phyloP scores from a whole-genome alignment of 2,113 vertebrate genomes.

The Struthio camelus region DNA sequence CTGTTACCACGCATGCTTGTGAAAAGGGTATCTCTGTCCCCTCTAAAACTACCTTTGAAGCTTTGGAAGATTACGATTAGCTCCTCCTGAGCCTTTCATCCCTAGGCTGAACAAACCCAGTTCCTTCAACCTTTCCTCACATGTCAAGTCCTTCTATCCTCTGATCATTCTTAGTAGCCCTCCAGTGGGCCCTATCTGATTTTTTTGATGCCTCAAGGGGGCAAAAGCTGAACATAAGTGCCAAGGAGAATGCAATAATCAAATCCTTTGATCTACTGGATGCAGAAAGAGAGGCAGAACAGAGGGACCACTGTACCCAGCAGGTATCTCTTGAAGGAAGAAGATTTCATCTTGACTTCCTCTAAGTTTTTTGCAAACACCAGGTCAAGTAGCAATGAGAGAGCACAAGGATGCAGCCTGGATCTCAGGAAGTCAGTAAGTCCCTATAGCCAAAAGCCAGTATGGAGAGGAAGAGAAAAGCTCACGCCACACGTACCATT shows the following conservation, averaged over 20 bases:
- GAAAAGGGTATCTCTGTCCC: background rate
- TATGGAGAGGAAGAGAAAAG: background rate
- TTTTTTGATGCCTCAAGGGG: background rate
- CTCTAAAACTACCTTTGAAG: background rate
- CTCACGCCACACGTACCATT: accelerated
- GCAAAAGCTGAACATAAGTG: background rate
- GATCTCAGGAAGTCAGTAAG: background rate
- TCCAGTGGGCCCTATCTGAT: background rate
- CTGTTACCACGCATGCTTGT: background rate
- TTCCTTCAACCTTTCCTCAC: background rate
- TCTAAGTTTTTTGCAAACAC: background rate
- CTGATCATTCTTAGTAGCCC: background rate
- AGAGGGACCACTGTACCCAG: background rate
- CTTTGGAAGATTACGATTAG: background rate
- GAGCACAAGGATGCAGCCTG: background rate
- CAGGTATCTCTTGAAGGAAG: background rate
- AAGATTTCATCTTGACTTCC: background rate
- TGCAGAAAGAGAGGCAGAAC: background rate
- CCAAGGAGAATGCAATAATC: background rate
- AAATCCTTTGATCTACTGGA: background rate
- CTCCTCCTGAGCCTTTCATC: background rate
- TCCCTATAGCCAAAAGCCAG: background rate
- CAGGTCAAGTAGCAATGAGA: background rate
- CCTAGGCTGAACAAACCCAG: background rate
- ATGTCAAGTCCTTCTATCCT: background rate